Conservation (phyloP, 2,113 vertebrate genomes). For the Barbus barbus region DNA sequence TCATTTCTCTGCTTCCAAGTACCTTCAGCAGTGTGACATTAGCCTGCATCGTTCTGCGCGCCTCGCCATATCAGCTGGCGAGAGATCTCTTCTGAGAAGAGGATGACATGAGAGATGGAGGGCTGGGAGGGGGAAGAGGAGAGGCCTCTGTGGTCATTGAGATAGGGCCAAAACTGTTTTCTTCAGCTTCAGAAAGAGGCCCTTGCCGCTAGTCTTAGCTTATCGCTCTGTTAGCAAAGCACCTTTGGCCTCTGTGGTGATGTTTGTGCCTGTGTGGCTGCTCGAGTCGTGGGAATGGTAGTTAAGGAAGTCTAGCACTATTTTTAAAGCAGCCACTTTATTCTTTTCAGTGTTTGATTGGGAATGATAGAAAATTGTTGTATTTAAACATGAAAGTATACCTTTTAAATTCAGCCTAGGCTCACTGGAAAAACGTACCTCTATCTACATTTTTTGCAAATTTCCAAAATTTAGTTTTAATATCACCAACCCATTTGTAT, state of each 20-base stretch:
- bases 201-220: not conserved
- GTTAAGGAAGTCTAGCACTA: slow-evolving; percentile 17
- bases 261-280: slow-evolving; percentile 26
- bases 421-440: not conserved
- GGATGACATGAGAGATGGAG: slow-evolving; percentile 24
- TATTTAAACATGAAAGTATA: not conserved
- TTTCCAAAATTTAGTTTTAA: not conserved
- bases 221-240: slow-evolving; percentile 30
- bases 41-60: not conserved
- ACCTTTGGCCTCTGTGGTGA: slow-evolving; percentile 41
- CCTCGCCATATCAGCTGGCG: not conserved
- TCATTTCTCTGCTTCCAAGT: not conserved
- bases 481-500: not conserved
- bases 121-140: not conserved
- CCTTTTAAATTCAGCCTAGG: not conserved
- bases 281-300: slow-evolving; percentile 5
- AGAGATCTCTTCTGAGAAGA: slow-evolving; percentile 34
- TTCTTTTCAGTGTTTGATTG: not conserved
- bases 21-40: slow-evolving; percentile 17
- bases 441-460: not conserved
- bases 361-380: not conserved
- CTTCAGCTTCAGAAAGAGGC: slow-evolving; percentile 37
- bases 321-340: slow-evolving; percentile 5
- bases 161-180: slow-evolving; percentile 38
- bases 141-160: slow-evolving; percentile 31